These are phyloP conservation scores for Megalops cyprinoides DNA, from an alignment of 2,797 vertebrate genomes.

Conservation along the genomic window DNA sequence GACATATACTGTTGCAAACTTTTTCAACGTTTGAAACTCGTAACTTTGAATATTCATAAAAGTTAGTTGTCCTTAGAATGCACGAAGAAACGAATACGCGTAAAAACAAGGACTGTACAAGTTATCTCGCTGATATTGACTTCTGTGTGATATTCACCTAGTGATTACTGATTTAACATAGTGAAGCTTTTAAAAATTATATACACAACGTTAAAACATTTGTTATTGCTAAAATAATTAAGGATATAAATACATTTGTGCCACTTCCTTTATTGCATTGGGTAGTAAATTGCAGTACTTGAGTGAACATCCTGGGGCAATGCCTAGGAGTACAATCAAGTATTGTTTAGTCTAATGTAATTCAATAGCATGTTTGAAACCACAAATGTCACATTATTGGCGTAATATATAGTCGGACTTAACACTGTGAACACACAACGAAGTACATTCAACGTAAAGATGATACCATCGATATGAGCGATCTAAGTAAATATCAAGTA, in stretches of 20 bases:
- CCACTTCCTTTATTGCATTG: slow-evolving; percentile 10
- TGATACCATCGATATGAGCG: neutral
- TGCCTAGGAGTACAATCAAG: slow-evolving; percentile 3
- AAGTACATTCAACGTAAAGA: neutral
- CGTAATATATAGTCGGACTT: neutral
- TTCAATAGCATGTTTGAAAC: slow-evolving; percentile 10
- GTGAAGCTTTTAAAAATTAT: too few species aligned
- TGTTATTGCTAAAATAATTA: neutral
- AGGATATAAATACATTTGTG: neutral
- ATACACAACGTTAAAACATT: neutral
- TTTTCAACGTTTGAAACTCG: too few species aligned
- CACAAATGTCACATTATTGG: slow-evolving; percentile 12
- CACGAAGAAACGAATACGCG: neutral
- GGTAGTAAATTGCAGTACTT: neutral
- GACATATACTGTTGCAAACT: too few species aligned
- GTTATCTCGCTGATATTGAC: neutral
- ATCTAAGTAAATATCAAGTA: neutral
- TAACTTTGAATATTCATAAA: too few species aligned
- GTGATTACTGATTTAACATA: neutral
- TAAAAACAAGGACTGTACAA: neutral
- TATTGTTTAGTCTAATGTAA: slow-evolving; percentile 27
- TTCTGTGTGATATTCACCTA: neutral
- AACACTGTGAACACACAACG: neutral
- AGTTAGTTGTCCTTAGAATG: neutral
- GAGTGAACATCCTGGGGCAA: slow-evolving; percentile 8